Conservation (phyloP, 2,797 vertebrate genomes). For the Anabas testudineus region DNA sequence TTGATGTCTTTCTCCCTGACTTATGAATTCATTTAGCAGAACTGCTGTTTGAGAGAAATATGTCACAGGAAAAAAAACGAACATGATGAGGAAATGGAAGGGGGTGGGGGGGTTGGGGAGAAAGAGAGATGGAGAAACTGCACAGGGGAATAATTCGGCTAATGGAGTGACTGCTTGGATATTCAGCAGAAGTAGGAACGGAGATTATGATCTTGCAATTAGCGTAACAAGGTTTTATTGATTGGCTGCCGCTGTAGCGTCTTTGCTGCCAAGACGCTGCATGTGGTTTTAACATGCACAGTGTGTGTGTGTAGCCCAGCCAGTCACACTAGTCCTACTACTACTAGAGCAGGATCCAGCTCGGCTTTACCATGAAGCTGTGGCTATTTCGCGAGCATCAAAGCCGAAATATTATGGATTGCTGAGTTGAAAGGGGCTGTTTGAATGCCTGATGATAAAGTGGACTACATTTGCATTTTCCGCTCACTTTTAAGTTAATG, state of each 20-base stretch:
- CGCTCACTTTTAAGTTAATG: slow-evolving; percentile 67
- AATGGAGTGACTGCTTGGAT: slow-evolving; percentile 87
- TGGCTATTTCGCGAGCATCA: slow-evolving; percentile 65
- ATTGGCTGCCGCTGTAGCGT: slow-evolving; percentile 83
- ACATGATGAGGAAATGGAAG: slow-evolving; percentile 47
- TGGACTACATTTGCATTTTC: slow-evolving; percentile 70
- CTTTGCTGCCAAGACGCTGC: slow-evolving; percentile 80
- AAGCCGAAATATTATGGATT: slow-evolving; percentile 73
- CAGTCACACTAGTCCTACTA: slow-evolving; percentile 53
- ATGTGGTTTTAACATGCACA: slow-evolving; percentile 82
- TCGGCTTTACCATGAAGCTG: slow-evolving; percentile 42
- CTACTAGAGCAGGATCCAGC: slow-evolving; percentile 46
- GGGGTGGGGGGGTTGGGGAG: slow-evolving; percentile 8
- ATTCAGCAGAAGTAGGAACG: slow-evolving; percentile 84
- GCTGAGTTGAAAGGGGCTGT: slow-evolving; percentile 65
- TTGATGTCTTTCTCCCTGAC: slow-evolving; percentile 80
- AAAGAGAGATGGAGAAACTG: slow-evolving; percentile 66
- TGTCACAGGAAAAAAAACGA: slow-evolving; percentile 61
- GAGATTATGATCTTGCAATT: slow-evolving; percentile 89
- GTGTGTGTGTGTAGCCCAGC: slow-evolving; percentile 67
- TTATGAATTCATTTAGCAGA: slow-evolving; percentile 82
- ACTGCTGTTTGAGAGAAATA: slow-evolving; percentile 81
- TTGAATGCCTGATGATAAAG: slow-evolving; percentile 69
- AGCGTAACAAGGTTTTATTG: slow-evolving; percentile 89
- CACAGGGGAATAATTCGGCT: slow-evolving; percentile 84